These are phyloP conservation scores for Diaperis boleti DNA, from an alignment of 2,888 invertebrate species.

Conservation along the genomic window DNA sequence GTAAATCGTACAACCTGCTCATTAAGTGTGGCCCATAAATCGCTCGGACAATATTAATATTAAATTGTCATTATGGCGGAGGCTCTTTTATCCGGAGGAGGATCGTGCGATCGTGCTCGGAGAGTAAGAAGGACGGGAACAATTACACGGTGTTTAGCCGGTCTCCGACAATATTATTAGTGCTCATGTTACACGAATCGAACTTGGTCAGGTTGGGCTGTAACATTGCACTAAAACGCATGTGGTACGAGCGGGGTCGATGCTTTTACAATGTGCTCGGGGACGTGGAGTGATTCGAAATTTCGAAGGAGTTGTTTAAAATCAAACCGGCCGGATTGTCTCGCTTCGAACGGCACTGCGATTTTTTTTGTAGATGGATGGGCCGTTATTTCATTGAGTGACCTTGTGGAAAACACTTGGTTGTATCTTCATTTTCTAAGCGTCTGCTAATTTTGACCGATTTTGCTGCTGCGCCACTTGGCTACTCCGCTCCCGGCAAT, in stretches of 20 bases:
- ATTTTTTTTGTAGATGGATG: too few species aligned
- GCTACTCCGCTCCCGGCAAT: constrained; percentile 38
- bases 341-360: too few species aligned
- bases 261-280: too few species aligned
- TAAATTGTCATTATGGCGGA: constrained; percentile 30
- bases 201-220: neutral
- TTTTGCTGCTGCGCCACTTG: constrained; percentile 24
- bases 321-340: too few species aligned
- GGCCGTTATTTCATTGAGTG: too few species aligned
- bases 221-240: too few species aligned
- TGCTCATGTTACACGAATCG: constrained; percentile 8
- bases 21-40: constrained; percentile 43
- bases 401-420: too few species aligned
- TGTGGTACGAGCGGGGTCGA: too few species aligned
- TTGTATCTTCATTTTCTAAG: too few species aligned
- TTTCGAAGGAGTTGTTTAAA: too few species aligned
- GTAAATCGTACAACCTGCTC: constrained; percentile 51
- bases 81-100: constrained; percentile 12
- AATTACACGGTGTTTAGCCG: constrained; percentile 21
- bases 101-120: neutral
- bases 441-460: too few species aligned
- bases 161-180: constrained; percentile 24
- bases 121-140: constrained; percentile 15
- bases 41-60: constrained; percentile 32
- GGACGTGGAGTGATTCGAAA: too few species aligned